Conservation (phyloP, 2,113 vertebrate species). For the Mus musculus region GRCm39 chr4:25779501-25780000, state of each 20-base stretch:
- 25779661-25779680: background rate
- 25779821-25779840: background rate
- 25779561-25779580: conserved; percentile 2
- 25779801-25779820: conserved; percentile 24
- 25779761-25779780: background rate
- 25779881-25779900: background rate
- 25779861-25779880: no score
- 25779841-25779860: background rate
- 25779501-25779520: background rate
- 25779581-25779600: background rate
- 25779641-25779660: conserved; percentile 28
- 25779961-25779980: conserved; percentile 1
- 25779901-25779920: background rate
- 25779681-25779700: background rate
- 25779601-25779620: background rate
- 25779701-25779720: background rate
- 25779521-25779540: background rate
- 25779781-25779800: conserved; percentile 24
- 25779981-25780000: background rate
- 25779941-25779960: background rate
- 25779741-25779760: conserved; percentile 28
- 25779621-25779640: background rate
- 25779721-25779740: conserved; percentile 25
- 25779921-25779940: background rate
- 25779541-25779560: background rate